A percentile compares a stretch with the other conserved stretches of the same genome.
Conservation (phyloP, 2,797 vertebrate species). For the Bovichtus variegatus region DNA sequence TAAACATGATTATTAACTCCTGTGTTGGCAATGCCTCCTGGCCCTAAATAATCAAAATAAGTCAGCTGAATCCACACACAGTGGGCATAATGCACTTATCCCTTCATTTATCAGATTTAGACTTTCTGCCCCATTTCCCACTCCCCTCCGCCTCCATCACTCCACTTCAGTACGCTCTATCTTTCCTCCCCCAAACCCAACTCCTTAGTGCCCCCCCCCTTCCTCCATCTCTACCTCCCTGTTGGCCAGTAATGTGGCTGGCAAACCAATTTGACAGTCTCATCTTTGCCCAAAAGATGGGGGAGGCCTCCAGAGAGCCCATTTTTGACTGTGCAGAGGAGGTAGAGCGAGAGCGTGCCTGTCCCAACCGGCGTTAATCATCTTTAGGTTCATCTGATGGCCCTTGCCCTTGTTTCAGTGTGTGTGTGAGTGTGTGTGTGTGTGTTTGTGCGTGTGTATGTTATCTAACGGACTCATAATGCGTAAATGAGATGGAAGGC, state of each 20-base stretch:
- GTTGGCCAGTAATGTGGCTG: constrained; percentile 94
- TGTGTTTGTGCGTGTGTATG: constrained; percentile 72
- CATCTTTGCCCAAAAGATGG: constrained; percentile 94
- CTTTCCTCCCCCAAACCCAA: constrained; percentile 83
- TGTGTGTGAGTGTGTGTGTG: constrained; percentile 28
- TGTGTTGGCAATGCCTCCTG: constrained; percentile 29
- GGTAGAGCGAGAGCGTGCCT: constrained; percentile 86
- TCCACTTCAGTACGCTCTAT: constrained; percentile 47
- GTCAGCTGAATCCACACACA: constrained; percentile 56
- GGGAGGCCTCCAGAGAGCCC: constrained; percentile 90
- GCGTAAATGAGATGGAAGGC: constrained; percentile 88
- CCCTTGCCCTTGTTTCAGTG: constrained; percentile 85
- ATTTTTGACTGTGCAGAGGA: constrained; percentile 93
- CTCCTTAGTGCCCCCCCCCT: constrained; percentile 74
- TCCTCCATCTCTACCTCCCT: constrained; percentile 82
- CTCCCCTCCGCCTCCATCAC: constrained; percentile 57
- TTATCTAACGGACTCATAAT: constrained; percentile 94
- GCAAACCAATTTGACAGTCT: constrained; percentile 98
- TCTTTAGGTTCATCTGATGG: constrained; percentile 92
- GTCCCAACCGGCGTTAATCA: constrained; percentile 96
- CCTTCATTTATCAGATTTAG: constrained; percentile 94
- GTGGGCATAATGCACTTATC: constrained; percentile 62
- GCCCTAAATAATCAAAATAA: constrained; percentile 52
- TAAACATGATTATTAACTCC: constrained; percentile 38
- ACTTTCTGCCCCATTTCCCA: constrained; percentile 88